Conservation (phyloP, 2,888 invertebrate genomes). For the Diarsia brunnea region DNA sequence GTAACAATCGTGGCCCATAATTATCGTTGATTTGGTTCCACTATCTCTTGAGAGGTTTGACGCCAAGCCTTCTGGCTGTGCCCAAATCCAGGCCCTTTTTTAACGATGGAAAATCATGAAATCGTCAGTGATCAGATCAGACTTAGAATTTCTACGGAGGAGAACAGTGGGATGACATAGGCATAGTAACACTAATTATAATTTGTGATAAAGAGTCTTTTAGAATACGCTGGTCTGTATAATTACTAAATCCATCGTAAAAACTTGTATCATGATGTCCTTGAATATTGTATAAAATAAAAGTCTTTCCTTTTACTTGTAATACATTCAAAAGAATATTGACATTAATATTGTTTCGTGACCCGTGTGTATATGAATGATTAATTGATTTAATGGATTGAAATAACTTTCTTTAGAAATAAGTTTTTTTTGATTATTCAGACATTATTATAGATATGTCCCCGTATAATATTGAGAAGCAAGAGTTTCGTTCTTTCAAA, state of each 20-base stretch:
- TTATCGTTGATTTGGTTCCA: too few relatives aligned
- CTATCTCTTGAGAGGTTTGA: too few relatives aligned
- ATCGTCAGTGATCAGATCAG: too few relatives aligned
- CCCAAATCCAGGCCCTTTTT: too few relatives aligned
- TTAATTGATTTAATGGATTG: slow-evolving; percentile 20
- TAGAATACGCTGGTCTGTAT: too few relatives aligned
- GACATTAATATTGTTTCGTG: not conserved
- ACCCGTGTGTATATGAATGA: slow-evolving; percentile 7
- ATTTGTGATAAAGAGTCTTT: too few relatives aligned
- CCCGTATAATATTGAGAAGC: too few relatives aligned
- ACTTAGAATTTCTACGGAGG: too few relatives aligned
- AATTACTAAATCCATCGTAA: not conserved
- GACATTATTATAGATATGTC: not conserved
- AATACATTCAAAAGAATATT: not conserved
- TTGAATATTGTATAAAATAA: not conserved
- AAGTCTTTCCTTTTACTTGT: not conserved
- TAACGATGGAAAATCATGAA: too few relatives aligned
- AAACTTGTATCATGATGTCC: not conserved
- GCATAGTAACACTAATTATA: not conserved
- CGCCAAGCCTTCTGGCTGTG: too few relatives aligned
- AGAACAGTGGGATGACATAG: too few relatives aligned
- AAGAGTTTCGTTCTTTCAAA: too few relatives aligned
- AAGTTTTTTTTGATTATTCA: slow-evolving; percentile 1
- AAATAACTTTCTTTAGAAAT: slow-evolving; percentile 14
- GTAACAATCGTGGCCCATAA: not conserved